Evolutionary conservation across 1,140 invertebrate genomes (phyloP).

Genomic region (Acromyrmex heyeri): DNA sequence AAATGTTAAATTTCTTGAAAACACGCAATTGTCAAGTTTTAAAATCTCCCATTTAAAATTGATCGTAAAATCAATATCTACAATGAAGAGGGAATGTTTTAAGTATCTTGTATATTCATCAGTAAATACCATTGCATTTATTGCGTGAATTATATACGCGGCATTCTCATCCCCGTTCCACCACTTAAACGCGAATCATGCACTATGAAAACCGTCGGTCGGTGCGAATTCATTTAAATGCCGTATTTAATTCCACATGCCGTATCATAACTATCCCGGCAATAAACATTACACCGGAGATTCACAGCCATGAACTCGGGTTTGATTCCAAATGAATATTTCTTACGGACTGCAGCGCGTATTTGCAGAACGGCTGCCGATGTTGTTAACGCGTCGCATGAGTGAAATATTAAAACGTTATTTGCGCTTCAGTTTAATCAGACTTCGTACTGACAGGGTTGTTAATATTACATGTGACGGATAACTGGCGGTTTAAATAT

Average conservation of each 20-base stretch:
- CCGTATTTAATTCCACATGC: slow-evolving; percentile 16
- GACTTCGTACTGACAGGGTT: slow-evolving; percentile 31
- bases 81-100: background rate
- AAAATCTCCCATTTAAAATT: background rate
- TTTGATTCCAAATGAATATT: slow-evolving; percentile 34
- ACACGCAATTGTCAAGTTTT: background rate
- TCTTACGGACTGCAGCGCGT: background rate
- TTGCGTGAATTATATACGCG: slow-evolving; percentile 27
- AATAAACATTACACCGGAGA: background rate
- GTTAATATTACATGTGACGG: slow-evolving; percentile 45
- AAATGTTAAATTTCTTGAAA: slow-evolving; percentile 5
- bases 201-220: background rate
- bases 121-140: slow-evolving; percentile 38
- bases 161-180: background rate
- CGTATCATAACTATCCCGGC: slow-evolving; percentile 1
- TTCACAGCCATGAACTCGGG: background rate
- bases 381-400: slow-evolving; percentile 22
- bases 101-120: slow-evolving; percentile 10
- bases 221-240: slow-evolving; percentile 31
- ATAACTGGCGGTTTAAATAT: slow-evolving; percentile 56
- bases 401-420: slow-evolving; percentile 58
- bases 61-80: background rate
- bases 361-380: background rate
- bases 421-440: slow-evolving; percentile 46
- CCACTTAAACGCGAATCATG: slow-evolving; percentile 11